Evolutionary conservation across 1,140 invertebrate genomes (phyloP).

Genomic region (Atopsyche davidsoni): DNA sequence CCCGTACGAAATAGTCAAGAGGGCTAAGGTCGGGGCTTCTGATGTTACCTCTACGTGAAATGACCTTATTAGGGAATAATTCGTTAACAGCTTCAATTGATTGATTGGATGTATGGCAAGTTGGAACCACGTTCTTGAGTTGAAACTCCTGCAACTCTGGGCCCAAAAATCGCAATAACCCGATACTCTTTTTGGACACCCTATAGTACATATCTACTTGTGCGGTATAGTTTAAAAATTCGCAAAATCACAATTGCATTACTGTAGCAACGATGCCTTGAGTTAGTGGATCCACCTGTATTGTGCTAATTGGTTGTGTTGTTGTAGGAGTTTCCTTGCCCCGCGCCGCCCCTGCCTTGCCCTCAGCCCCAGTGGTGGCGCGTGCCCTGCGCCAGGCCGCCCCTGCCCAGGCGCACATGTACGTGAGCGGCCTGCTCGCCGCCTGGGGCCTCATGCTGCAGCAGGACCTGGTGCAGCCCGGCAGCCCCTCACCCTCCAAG

Average conservation of each 20-base stretch:
- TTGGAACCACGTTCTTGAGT: no score
- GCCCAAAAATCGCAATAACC: no score
- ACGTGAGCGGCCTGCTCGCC: slow-evolving; percentile 70
- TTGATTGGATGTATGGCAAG: no score
- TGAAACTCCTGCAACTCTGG: no score
- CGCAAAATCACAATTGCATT: background rate
- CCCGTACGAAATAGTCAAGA: no score
- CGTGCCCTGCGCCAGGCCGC: slow-evolving; percentile 38
- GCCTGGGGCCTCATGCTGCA: slow-evolving; percentile 76
- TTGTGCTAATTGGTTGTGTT: slow-evolving; percentile 11
- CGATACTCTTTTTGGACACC: no score
- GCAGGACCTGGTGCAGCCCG: slow-evolving; percentile 68
- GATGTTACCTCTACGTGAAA: no score
- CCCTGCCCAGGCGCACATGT: slow-evolving; percentile 52
- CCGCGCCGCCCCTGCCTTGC: slow-evolving; percentile 50
- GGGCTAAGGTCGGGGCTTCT: no score
- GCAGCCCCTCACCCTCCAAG: slow-evolving; percentile 39
- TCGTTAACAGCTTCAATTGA: no score
- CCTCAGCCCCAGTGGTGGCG: slow-evolving; percentile 50
- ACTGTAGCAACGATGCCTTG: background rate
- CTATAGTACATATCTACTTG: no score
- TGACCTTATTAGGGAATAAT: no score
- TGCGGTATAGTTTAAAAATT: background rate
- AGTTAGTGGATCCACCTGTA: background rate
- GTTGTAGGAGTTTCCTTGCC: slow-evolving; percentile 55